Evolutionary conservation across 2,888 invertebrate genomes (phyloP).

Genomic region (Thecocarcelia acutangulata): DNA sequence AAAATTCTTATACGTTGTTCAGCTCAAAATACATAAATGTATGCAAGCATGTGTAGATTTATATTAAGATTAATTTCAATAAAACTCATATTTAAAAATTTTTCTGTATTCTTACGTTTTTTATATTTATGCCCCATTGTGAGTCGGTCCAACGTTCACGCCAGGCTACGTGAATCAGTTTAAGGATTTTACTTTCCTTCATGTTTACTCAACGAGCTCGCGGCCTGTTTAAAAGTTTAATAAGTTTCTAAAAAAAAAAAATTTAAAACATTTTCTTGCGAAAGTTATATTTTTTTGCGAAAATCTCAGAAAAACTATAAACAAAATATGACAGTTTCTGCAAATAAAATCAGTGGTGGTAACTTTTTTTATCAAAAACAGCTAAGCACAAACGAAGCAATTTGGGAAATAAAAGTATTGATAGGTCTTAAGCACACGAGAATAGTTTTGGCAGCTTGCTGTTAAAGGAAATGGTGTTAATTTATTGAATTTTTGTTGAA

Average conservation of each 20-base stretch:
- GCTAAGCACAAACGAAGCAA: too few species aligned
- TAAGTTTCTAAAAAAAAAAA: too few species aligned
- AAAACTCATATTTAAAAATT: conserved; percentile 43
- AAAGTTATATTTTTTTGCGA: neutral
- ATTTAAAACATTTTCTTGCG: conserved; percentile 41
- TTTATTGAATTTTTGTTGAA: too few species aligned
- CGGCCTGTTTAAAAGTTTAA: neutral
- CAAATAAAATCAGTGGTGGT: too few species aligned
- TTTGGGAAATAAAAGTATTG: too few species aligned
- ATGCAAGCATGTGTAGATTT: conserved; percentile 21
- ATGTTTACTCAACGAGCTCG: conserved; percentile 65
- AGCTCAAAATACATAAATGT: conserved; percentile 1
- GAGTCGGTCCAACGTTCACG: conserved; percentile 97
- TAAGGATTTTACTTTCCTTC: conserved; percentile 84
- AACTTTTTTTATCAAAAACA: too few species aligned
- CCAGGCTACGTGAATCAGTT: conserved; percentile 88
- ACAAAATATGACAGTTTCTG: conserved; percentile 38
- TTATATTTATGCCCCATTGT: conserved; percentile 97
- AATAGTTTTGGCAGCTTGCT: too few species aligned
- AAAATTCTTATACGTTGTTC: conserved; percentile 28
- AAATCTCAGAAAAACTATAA: conserved; percentile 20
- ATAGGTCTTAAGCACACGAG: too few species aligned
- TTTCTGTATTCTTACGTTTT: conserved; percentile 85
- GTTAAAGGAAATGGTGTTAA: too few species aligned
- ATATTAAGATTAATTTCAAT: conserved; percentile 58